Evolutionary conservation across 2,113 vertebrate genomes (phyloP).

Genomic region (Galeopterus variegatus): DNA sequence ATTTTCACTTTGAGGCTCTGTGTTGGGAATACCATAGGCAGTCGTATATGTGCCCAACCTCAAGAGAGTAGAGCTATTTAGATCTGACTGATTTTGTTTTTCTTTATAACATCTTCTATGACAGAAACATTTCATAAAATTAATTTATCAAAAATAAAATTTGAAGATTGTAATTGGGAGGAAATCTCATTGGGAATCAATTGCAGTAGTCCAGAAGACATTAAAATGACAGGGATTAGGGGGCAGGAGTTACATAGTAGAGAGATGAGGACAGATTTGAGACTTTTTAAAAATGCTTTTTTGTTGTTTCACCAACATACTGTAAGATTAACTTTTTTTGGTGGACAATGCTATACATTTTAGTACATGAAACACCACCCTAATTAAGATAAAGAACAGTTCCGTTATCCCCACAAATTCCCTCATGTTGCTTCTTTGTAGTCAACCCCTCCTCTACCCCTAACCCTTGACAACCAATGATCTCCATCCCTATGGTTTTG

Average conservation of each 20-base stretch:
- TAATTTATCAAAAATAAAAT: neutral
- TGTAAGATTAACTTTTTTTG: neutral
- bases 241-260: neutral
- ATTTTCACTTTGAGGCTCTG: constrained; percentile 24
- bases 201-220: neutral
- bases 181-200: neutral
- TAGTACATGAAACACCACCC: neutral
- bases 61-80: neutral
- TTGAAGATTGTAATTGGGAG: neutral
- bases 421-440: neutral
- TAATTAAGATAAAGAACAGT: neutral
- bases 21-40: neutral
- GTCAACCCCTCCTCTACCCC: neutral
- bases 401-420: neutral
- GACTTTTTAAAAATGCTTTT: neutral
- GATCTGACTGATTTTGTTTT: neutral
- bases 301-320: neutral
- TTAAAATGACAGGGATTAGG: neutral
- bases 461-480: neutral
- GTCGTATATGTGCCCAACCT: neutral
- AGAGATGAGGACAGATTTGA: constrained; percentile 1
- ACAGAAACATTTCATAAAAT: constrained; percentile 7
- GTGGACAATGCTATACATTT: neutral
- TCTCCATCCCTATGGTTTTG: neutral
- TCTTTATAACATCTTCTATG: constrained; percentile 9